Evolutionary conservation across 2,888 invertebrate genomes (phyloP), one percentile per base, ranked within the genome.

Genomic region (Protonemura montana): DNA sequence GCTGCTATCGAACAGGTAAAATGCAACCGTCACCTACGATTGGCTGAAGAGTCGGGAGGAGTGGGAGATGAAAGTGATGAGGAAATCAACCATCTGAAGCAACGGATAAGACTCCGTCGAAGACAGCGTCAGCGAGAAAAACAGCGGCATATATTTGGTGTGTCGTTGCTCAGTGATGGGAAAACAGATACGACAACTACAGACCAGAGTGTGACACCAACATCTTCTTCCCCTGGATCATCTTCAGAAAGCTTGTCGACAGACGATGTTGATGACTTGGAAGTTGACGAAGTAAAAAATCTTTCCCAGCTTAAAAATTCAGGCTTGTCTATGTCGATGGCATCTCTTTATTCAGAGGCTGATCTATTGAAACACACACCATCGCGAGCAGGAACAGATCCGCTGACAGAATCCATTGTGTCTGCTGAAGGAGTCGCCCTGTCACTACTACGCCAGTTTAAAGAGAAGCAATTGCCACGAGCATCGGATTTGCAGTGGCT

Each of bases 351-450:
- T 89, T 94, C 94, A 0, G 94, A 93, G 87, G 92, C 92, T 0
- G 93, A 94, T 89, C 89, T 93, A 1, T 89, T 90, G 86, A 91
- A 90, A 88, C 89, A 90, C 27, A 90, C 91, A 2, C 81, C 83
- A 25, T 76, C 76, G 5, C 59, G 86, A 25, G n/a, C 86, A 27
- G 85, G 78, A 28, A 87, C 89, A 16, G 89, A 89, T 26, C 89
- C 89, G 3, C 88, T 90, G 27, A 90, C 90, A 13, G 93, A 93
- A 21, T 88, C 89, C 89, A 91, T 93, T 80, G 92, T 94, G 85
- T 95, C 96, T 0, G 97, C 97, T 0, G 97, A 97, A 91, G 94
- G 95, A 21, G 95, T 97, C 3, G 97, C 97, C 10, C 91, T 97
- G 27, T 95, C 95, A 28, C 91, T 97, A 29, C 94, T 97, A 86